Evolutionary conservation across 2,797 vertebrate species (phyloP).

Genomic region (Gymnocypris eckloni): DNA sequence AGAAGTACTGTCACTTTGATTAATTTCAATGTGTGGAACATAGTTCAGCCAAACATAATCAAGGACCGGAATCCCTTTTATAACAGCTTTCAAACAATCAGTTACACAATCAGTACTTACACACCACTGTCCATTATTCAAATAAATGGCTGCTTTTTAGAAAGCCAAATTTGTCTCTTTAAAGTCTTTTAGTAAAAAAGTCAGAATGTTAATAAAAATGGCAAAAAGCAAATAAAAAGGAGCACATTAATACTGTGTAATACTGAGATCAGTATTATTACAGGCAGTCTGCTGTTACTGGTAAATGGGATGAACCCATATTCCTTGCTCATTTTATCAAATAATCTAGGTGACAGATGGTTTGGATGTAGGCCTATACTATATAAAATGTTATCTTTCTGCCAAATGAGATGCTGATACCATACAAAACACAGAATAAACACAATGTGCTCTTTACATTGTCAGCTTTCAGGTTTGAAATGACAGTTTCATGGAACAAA

Average conservation of each 20-base stretch:
- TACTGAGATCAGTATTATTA: neutral
- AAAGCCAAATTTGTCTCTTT: neutral
- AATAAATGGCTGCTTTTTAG: neutral
- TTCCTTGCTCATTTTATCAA: conserved; percentile 9
- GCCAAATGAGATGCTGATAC: neutral
- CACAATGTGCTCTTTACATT: neutral
- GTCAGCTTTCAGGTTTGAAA: neutral
- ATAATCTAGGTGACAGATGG: conserved; percentile 40
- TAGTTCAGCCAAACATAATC: neutral
- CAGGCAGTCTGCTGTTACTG: conserved; percentile 23
- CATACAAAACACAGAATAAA: neutral
- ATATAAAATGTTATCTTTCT: neutral
- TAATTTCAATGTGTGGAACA: neutral
- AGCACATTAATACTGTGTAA: neutral
- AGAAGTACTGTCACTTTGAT: neutral
- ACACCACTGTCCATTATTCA: neutral
- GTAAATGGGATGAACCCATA: conserved; percentile 24
- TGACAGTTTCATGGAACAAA: conserved; percentile 8
- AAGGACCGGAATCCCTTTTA: neutral
- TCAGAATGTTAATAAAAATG: neutral
- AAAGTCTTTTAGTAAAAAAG: neutral
- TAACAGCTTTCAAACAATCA: neutral
- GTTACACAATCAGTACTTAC: neutral
- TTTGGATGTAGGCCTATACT: conserved; percentile 4
- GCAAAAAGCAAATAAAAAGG: neutral